phyloP scores from a whole-genome alignment of 2,888 invertebrate species.

The Luffia ferchaultella region DNA sequence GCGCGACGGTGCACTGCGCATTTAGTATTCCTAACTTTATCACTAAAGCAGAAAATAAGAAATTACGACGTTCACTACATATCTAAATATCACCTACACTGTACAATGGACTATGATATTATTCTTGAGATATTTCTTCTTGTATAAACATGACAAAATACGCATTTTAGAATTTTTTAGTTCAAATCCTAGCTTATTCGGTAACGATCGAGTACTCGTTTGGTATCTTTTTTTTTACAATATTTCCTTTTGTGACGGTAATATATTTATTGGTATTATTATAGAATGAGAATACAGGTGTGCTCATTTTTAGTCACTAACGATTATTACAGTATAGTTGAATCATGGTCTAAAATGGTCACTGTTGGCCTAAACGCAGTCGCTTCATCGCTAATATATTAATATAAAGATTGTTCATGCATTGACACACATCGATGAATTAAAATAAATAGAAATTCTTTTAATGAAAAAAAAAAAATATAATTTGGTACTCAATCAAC shows the following conservation, averaged over 20 bases:
- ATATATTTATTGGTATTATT: slow-evolving; percentile 29
- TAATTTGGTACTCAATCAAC: too few species aligned
- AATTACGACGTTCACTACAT: slow-evolving; percentile 38
- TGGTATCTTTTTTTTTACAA: slow-evolving; percentile 35
- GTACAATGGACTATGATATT: slow-evolving; percentile 60
- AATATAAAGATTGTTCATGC: neutral
- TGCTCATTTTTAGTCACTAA: neutral
- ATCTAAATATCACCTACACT: slow-evolving; percentile 54
- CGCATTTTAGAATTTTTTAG: slow-evolving; percentile 39
- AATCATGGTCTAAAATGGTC: neutral
- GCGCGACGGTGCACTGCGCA: neutral
- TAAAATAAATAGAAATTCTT: too few species aligned
- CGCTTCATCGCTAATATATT: neutral
- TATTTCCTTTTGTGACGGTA: slow-evolving; percentile 51
- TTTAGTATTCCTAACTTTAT: slow-evolving; percentile 19
- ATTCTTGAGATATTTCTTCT: slow-evolving; percentile 59
- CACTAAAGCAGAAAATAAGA: slow-evolving; percentile 53
- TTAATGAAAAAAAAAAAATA: too few species aligned
- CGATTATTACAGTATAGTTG: neutral
- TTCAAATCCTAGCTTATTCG: slow-evolving; percentile 52
- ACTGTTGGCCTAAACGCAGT: neutral
- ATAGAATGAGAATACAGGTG: neutral
- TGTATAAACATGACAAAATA: slow-evolving; percentile 65
- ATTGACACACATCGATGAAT: neutral
- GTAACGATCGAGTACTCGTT: slow-evolving; percentile 58